Evolutionary conservation across 2,113 vertebrate species (phyloP).

Genomic region (Xenopus tropicalis): DNA sequence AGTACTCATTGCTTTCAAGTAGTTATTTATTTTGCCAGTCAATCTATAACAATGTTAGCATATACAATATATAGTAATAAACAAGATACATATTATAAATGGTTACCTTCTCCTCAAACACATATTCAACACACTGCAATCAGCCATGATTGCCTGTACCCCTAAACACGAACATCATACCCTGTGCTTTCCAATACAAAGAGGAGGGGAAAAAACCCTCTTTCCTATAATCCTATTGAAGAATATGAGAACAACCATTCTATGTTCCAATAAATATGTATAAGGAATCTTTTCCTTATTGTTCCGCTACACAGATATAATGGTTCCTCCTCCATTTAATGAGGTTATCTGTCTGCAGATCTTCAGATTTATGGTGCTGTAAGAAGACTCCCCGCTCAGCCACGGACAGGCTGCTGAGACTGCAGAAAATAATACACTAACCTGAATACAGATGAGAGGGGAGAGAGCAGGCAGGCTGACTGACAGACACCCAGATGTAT

Average conservation of each 20-base stretch:
- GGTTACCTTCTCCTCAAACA: too few species aligned
- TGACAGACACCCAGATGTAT: neutral
- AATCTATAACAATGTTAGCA: too few species aligned
- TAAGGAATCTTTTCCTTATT: neutral
- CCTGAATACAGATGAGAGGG: slow-evolving; percentile 21
- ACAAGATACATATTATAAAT: too few species aligned
- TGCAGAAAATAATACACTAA: slow-evolving; percentile 24
- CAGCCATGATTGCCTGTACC: too few species aligned
- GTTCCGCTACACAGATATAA: neutral
- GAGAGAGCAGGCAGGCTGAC: slow-evolving; percentile 1
- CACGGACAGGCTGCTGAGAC: slow-evolving; percentile 17
- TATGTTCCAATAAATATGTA: slow-evolving; percentile 1
- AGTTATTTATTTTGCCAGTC: too few species aligned
- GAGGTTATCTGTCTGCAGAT: slow-evolving; percentile 21
- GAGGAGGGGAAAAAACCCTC: neutral
- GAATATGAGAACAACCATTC: neutral
- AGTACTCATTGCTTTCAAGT: too few species aligned
- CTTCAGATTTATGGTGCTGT: slow-evolving; percentile 25
- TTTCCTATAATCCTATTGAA: neutral
- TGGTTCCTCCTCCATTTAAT: slow-evolving; percentile 14
- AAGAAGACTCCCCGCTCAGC: slow-evolving; percentile 21
- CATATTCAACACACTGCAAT: too few species aligned
- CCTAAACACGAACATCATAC: too few species aligned
- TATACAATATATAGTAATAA: too few species aligned
- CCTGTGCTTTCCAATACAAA: too few species aligned